phyloP scores from a whole-genome alignment of 1,140 invertebrate species.

The Portunus trituberculatus region DNA sequence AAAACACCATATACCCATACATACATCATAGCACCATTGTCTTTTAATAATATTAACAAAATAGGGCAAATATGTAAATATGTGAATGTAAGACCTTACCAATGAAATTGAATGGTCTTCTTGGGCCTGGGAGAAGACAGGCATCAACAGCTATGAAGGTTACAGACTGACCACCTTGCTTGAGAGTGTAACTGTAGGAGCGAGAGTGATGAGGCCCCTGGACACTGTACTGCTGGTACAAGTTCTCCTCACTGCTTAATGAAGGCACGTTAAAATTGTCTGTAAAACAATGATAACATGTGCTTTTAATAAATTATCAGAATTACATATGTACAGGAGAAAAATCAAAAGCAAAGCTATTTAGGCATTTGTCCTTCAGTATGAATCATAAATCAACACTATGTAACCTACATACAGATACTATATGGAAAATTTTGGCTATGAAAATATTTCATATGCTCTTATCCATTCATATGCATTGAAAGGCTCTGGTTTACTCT shows the following conservation, averaged over 20 bases:
- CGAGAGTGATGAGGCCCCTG: constrained; percentile 87
- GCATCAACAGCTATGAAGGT: constrained; percentile 94
- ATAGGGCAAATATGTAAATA: constrained; percentile 67
- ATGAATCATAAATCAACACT: too few relatives aligned
- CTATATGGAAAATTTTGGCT: too few relatives aligned
- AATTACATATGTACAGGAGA: too few relatives aligned
- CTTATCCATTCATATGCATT: too few relatives aligned
- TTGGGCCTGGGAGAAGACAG: constrained; percentile 91
- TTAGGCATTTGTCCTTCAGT: too few relatives aligned
- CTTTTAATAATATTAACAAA: neutral
- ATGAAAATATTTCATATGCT: too few relatives aligned
- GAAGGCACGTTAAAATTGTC: constrained; percentile 88
- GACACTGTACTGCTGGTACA: constrained; percentile 89
- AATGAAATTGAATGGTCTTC: constrained; percentile 95
- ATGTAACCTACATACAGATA: too few relatives aligned
- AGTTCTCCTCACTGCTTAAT: constrained; percentile 83
- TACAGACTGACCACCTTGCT: constrained; percentile 83
- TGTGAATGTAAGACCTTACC: constrained; percentile 83
- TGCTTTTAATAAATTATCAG: too few relatives aligned
- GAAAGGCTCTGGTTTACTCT: too few relatives aligned
- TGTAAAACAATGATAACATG: constrained; percentile 81
- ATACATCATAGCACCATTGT: too few relatives aligned
- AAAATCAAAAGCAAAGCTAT: too few relatives aligned
- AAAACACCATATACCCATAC: too few relatives aligned
- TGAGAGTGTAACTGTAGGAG: constrained; percentile 89